These are phyloP conservation scores for Xiphydria camelus DNA, from an alignment of 2,888 invertebrate species.

Conservation along the genomic window DNA sequence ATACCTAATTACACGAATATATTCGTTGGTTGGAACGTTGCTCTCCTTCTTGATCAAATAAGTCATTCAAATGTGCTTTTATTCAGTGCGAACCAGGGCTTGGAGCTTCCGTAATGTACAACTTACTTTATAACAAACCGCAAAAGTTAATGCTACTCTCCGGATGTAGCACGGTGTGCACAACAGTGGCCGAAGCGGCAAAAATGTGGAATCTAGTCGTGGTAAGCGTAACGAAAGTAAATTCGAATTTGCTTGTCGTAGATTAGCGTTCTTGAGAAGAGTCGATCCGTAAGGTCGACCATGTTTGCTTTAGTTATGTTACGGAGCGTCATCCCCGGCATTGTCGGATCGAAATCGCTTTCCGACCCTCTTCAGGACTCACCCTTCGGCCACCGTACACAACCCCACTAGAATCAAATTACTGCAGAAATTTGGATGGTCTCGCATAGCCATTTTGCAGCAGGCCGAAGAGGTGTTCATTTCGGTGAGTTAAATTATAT, in stretches of 20 bases:
- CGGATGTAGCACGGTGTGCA: conserved; percentile 98
- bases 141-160: conserved; percentile 92
- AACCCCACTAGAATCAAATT: conserved; percentile 96
- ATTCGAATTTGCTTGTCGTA: no score
- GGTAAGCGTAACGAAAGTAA: conserved; percentile 71
- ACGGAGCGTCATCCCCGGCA: conserved; percentile 98
- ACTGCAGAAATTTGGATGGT: conserved; percentile 98
- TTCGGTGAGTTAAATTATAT: conserved; percentile 72
- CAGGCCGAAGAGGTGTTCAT: conserved; percentile 98
- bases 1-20: neutral
- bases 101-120: conserved; percentile 98
- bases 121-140: conserved; percentile 93
- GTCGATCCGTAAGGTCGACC: no score
- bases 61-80: conserved; percentile 26
- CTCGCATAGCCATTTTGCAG: conserved; percentile 93
- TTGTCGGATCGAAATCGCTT: conserved; percentile 95
- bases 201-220: conserved; percentile 99
- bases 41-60: conserved; percentile 5
- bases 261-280: no score
- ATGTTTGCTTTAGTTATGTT: conserved; percentile 76
- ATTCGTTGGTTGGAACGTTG: conserved; percentile 1
- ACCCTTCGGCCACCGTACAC: conserved; percentile 98
- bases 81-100: conserved; percentile 96
- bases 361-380: conserved; percentile 97
- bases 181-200: conserved; percentile 98